These are phyloP conservation scores for Apeltes quadracus DNA, from an alignment of 2,113 vertebrate species.

Conservation along the genomic window DNA sequence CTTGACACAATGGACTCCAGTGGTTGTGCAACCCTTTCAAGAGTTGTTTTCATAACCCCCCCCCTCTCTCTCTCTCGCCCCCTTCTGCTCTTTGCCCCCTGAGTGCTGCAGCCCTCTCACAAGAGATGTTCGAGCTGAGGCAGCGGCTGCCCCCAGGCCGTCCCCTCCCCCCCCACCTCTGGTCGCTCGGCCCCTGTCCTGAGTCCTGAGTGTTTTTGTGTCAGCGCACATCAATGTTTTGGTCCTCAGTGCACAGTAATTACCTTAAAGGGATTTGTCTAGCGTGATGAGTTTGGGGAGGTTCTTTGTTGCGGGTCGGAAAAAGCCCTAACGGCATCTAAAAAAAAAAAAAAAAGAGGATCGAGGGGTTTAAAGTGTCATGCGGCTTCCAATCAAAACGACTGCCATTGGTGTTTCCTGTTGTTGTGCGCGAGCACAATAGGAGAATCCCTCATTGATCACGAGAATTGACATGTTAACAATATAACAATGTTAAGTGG, in stretches of 20 bases:
- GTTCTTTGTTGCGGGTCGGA: constrained; percentile 59
- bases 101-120: constrained; percentile 52
- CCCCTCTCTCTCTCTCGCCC: constrained; percentile 26
- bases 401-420: constrained; percentile 67
- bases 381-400: constrained; percentile 59
- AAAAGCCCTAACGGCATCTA: constrained; percentile 54
- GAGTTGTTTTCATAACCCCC: constrained; percentile 27
- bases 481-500: constrained; percentile 72
- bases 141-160: constrained; percentile 52
- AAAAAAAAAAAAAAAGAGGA: constrained; percentile 56
- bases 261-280: constrained; percentile 76
- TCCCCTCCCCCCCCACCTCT: background rate
- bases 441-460: constrained; percentile 66
- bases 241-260: constrained; percentile 70
- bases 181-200: constrained; percentile 55
- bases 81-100: constrained; percentile 45
- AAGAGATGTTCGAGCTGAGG: constrained; percentile 51
- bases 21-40: constrained; percentile 9
- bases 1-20: background rate
- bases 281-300: constrained; percentile 73
- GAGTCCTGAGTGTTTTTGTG: constrained; percentile 72
- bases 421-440: constrained; percentile 72
- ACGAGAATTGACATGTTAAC: constrained; percentile 70
- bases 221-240: constrained; percentile 75
- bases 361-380: constrained; percentile 62